Conservation (phyloP, 2,888 invertebrate species). For the Tetranychus piercei region DNA sequence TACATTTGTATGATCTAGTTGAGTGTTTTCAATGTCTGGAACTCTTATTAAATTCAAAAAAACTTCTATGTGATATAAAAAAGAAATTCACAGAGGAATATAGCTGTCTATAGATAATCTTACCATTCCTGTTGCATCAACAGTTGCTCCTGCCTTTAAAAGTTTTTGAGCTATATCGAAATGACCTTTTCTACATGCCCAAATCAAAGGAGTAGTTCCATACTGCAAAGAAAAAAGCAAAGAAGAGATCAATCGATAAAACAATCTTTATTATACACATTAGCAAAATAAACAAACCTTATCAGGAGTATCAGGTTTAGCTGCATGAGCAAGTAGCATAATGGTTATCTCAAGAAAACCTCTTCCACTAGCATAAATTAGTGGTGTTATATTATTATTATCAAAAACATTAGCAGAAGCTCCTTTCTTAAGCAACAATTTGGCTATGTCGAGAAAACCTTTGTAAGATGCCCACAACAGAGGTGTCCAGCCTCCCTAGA, state of each 20-base stretch:
- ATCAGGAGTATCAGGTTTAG: constrained; percentile 85
- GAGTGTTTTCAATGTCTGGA: too few species aligned
- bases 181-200: constrained; percentile 84
- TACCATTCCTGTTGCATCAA: constrained; percentile 71
- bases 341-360: constrained; percentile 69
- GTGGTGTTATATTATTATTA: constrained; percentile 74
- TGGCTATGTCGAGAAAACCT: constrained; percentile 50
- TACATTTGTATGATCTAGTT: too few species aligned
- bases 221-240: constrained; percentile 37
- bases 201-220: constrained; percentile 84
- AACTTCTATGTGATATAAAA: too few species aligned
- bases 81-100: too few species aligned
- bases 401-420: constrained; percentile 90
- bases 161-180: constrained; percentile 60
- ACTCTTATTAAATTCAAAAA: too few species aligned
- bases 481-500: constrained; percentile 60
- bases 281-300: constrained; percentile 39
- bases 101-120: not conserved
- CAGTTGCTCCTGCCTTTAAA: constrained; percentile 63
- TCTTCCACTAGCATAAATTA: constrained; percentile 87
- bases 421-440: constrained; percentile 56
- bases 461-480: constrained; percentile 97
- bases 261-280: not conserved
- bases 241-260: not conserved
- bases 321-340: constrained; percentile 61